phyloP scores from a whole-genome alignment of 2,113 vertebrate genomes.

The Candoia aspera region DNA sequence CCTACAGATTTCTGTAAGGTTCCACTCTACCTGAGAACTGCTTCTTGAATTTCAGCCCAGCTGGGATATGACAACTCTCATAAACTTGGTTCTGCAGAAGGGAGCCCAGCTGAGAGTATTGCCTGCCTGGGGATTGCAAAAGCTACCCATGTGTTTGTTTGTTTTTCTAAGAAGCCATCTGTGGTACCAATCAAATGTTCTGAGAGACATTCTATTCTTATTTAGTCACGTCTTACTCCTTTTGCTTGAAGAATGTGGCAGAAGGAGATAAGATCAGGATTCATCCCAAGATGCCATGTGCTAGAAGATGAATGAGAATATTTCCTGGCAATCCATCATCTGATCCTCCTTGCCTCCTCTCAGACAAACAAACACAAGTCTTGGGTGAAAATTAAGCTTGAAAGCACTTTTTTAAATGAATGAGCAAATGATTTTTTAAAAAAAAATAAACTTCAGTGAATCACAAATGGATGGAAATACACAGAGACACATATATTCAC shows the following conservation, averaged over 20 bases:
- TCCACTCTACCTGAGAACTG: background rate
- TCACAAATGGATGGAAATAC: background rate
- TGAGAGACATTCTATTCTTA: slow-evolving; percentile 19
- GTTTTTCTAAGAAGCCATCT: background rate
- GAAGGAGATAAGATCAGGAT: slow-evolving; percentile 3
- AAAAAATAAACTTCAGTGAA: background rate
- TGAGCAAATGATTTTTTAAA: slow-evolving; percentile 6
- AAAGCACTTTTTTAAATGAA: slow-evolving; percentile 24
- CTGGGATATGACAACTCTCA: slow-evolving; percentile 28
- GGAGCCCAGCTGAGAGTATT: background rate
- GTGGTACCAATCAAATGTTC: slow-evolving; percentile 7
- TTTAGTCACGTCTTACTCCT: slow-evolving; percentile 6
- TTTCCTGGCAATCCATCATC: slow-evolving; percentile 39
- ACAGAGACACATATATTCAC: too few relatives aligned
- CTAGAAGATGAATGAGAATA: slow-evolving; percentile 35
- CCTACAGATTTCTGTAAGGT: background rate
- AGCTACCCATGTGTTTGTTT: background rate
- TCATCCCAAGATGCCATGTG: slow-evolving; percentile 9
- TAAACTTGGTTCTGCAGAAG: slow-evolving; percentile 25
- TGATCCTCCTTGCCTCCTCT: slow-evolving; percentile 11
- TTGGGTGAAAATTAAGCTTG: slow-evolving; percentile 28
- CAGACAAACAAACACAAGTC: slow-evolving; percentile 2
- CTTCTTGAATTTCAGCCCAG: slow-evolving; percentile 1
- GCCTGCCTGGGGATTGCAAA: background rate
- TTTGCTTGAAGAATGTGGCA: slow-evolving; percentile 13